Percentiles rank a stretch among this genome's conserved stretches.
Evolutionary conservation across 1,140 invertebrate species (phyloP).

Genomic region (Cotesia chilonis): DNA sequence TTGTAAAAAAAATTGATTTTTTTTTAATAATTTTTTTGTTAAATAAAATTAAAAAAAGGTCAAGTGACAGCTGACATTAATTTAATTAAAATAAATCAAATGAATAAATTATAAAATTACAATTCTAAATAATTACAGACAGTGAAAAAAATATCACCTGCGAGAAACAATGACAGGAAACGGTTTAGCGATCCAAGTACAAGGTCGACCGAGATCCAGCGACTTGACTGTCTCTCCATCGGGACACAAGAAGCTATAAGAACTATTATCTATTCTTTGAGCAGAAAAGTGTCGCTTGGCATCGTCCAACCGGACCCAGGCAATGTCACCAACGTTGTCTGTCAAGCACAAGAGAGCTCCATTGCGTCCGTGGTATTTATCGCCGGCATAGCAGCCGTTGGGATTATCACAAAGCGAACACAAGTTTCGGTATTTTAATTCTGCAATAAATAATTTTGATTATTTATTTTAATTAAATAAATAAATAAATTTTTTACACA

Average conservation of each 20-base stretch:
- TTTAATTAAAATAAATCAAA: too few relatives aligned
- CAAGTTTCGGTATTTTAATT: conserved; percentile 70
- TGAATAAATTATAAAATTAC: too few relatives aligned
- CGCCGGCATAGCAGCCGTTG: conserved; percentile 70
- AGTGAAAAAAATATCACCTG: conserved; percentile 55
- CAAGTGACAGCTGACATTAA: too few relatives aligned
- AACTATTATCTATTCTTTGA: conserved; percentile 23
- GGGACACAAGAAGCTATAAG: conserved; percentile 79
- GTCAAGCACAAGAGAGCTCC: conserved; percentile 83
- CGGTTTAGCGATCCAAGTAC: conserved; percentile 80
- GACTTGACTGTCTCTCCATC: conserved; percentile 75
- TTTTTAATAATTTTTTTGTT: too few relatives aligned
- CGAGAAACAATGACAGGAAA: conserved; percentile 75
- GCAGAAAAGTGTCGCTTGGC: conserved; percentile 71
- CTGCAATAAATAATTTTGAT: neutral
- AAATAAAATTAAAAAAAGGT: too few relatives aligned
- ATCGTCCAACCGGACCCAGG: conserved; percentile 79
- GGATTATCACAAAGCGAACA: conserved; percentile 75
- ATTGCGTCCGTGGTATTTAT: conserved; percentile 82
- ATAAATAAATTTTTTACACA: conserved; percentile 59
- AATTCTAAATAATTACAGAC: too few relatives aligned
- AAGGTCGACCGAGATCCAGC: conserved; percentile 69
- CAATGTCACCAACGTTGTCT: conserved; percentile 79
- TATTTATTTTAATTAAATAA: neutral
- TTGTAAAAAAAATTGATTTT: too few relatives aligned